Conservation (phyloP, 2,888 invertebrate species). For the Habroteleia sp. region DNA sequence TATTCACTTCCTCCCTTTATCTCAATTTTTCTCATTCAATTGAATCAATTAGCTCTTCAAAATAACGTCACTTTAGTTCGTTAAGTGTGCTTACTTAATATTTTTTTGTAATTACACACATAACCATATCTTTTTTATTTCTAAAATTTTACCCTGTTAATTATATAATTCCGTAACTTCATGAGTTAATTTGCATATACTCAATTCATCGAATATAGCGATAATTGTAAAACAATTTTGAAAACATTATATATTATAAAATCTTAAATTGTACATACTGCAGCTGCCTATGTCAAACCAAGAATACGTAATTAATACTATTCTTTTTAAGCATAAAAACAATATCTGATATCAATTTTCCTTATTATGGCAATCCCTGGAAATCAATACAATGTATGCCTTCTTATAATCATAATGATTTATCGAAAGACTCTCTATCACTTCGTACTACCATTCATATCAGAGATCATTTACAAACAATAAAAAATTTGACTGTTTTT, state of each 20-base stretch:
- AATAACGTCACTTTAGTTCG: slow-evolving; percentile 78
- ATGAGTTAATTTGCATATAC: no score
- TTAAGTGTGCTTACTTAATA: no score
- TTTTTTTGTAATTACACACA: no score
- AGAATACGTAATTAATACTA: neutral
- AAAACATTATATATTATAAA: no score
- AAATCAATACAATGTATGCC: neutral
- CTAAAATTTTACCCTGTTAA: no score
- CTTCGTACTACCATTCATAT: slow-evolving; percentile 24
- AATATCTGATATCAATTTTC: no score
- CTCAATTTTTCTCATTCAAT: slow-evolving; percentile 73
- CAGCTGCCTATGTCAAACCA: slow-evolving; percentile 2
- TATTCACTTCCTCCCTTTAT: slow-evolving; percentile 67
- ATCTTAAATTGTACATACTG: neutral
- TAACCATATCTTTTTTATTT: no score
- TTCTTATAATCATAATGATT: no score
- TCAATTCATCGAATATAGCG: no score
- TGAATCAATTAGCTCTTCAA: slow-evolving; percentile 80
- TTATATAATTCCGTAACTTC: no score
- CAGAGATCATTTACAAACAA: slow-evolving; percentile 35
- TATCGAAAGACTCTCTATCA: slow-evolving; percentile 8
- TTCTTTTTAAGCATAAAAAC: neutral
- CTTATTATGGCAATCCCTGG: no score
- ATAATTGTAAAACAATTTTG: no score
- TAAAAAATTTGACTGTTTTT: slow-evolving; percentile 45